Base-by-base conservation (phyloP, 2,113 vertebrate species). In the Pelobates fuscus region DNA sequence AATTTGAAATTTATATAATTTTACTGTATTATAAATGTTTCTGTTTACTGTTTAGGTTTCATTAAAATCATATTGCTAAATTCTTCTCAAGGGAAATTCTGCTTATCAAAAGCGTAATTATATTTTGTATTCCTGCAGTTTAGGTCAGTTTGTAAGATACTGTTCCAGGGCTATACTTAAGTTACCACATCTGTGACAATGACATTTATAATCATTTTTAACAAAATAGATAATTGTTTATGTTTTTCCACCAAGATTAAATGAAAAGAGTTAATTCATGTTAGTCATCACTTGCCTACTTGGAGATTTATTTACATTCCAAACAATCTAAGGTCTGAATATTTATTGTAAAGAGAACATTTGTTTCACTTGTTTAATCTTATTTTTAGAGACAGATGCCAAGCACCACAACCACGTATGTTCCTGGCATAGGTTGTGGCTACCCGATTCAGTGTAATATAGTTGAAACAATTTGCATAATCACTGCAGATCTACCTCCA, bases 61-160 rank as follows among this genome's bases (percentile, higher is more conserved):
- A 61, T 24, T 61, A 46, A 44, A 23, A 20, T 62, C 41, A 54
- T n/a, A 61, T 71, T 71, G 23, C 43, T 61, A 46, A 21, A 27
- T 26, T 7, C 18, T 2, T 11, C 69, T n/a, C 24, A 1, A 1
- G 55, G 57, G 57, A 61, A 71, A 61, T 71, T 29, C 27, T 26
- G 18, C 20, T 59, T 24, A 71, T 46, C 57, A 61, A 60, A 71
- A 46, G 23, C 25, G 44, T 61, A 46, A 71, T 49, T 61, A 30
- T 41, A 61, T 61, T 71, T 29, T 17, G 18, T 46, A 59, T 70
- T 32, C 30, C 67, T 26, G 23, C 23, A 5, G 67, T 12, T 29
- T 54, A 43, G 67, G 69, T 71, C 69, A 61, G 24, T 61, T 61
- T 32, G 69, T 41, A 23, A 61, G 59, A 12, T 14, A 32, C 32